phyloP scores from a whole-genome alignment of 2,888 invertebrate species.

The Parnassius mnemosyne region DNA sequence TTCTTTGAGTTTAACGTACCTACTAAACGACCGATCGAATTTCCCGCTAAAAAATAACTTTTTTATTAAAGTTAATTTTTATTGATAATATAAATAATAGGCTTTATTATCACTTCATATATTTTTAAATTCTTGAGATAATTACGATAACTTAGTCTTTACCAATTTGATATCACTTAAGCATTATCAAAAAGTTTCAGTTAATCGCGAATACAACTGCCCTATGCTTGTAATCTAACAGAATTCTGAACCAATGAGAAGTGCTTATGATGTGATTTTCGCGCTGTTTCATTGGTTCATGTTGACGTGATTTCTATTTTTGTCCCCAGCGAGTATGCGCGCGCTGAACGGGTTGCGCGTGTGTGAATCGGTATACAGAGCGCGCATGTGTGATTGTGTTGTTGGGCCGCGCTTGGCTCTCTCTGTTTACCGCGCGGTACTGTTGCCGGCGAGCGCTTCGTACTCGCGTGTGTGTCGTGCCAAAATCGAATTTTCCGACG shows the following conservation, averaged over 20 bases:
- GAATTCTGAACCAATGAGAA: conserved; percentile 62
- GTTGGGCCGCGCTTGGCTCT: conserved; percentile 53
- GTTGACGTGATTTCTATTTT: conserved; percentile 73
- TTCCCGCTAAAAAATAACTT: no score
- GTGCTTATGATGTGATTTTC: conserved; percentile 56
- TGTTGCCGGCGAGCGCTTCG: conserved; percentile 83
- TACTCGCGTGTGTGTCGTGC: conserved; percentile 75
- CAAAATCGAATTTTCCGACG: conserved; percentile 69
- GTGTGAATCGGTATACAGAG: conserved; percentile 36
- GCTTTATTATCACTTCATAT: background rate
- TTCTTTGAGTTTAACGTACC: no score
- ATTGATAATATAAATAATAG: no score
- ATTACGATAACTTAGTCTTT: conserved; percentile 49
- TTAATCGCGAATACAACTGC: conserved; percentile 75
- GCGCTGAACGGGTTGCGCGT: conserved; percentile 48
- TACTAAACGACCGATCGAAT: no score
- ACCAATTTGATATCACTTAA: conserved; percentile 68
- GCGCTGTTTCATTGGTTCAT: conserved; percentile 53
- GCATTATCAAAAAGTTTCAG: conserved; percentile 75
- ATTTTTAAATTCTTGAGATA: conserved; percentile 40
- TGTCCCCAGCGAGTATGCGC: conserved; percentile 60
- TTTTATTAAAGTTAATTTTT: no score
- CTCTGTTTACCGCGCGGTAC: conserved; percentile 79
- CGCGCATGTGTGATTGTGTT: conserved; percentile 65
- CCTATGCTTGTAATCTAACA: conserved; percentile 68